Conservation (phyloP, 2,797 vertebrate species). For the Spondyliosoma cantharus region DNA sequence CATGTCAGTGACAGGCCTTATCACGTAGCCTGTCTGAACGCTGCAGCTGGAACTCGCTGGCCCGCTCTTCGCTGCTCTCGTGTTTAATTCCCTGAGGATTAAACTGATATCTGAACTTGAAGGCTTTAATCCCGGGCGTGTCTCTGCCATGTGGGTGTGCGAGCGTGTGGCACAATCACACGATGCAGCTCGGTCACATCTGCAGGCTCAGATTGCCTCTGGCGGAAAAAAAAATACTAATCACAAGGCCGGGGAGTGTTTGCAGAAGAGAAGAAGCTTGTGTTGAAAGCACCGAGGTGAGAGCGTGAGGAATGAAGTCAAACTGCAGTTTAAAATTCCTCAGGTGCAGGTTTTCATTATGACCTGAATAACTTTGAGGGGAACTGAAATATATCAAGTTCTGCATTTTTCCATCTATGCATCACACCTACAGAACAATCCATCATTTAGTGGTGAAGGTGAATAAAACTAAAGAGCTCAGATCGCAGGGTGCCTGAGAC, state of each 20-base stretch:
- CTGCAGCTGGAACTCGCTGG: background rate
- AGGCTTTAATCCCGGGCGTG: slow-evolving; percentile 55
- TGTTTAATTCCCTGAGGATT: slow-evolving; percentile 60
- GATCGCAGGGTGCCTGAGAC: too few species aligned
- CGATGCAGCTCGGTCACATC: slow-evolving; percentile 28
- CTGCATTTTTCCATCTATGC: background rate
- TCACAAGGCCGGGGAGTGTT: background rate
- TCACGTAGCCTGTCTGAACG: background rate
- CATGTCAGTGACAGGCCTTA: slow-evolving; percentile 4
- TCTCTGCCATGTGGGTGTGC: slow-evolving; percentile 15
- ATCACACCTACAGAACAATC: background rate
- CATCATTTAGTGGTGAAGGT: background rate
- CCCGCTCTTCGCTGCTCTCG: slow-evolving; percentile 7
- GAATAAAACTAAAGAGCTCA: too few species aligned
- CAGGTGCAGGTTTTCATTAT: background rate
- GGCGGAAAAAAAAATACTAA: slow-evolving; percentile 13
- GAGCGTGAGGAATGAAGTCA: background rate
- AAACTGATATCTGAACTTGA: slow-evolving; percentile 48
- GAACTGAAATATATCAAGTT: background rate
- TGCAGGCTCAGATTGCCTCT: slow-evolving; percentile 36
- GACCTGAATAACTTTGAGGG: background rate
- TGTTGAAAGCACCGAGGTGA: background rate
- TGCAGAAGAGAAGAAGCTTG: background rate
- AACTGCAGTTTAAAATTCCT: background rate
- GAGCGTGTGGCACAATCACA: slow-evolving; percentile 32